These are phyloP conservation scores for Catocala nupta DNA, from an alignment of 2,888 invertebrate species.

Conservation along the genomic window DNA sequence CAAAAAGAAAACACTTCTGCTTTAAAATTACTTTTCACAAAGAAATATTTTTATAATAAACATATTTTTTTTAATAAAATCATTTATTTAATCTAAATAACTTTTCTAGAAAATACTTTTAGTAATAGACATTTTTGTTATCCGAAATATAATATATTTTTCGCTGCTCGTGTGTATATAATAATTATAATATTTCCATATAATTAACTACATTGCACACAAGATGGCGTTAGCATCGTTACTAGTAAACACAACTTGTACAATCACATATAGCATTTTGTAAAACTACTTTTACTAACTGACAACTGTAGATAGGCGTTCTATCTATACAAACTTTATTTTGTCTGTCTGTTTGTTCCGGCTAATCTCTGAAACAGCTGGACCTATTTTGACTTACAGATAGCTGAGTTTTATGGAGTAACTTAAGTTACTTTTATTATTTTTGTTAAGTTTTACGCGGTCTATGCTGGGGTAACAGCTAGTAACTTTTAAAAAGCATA, in stretches of 20 bases:
- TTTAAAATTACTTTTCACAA: no score
- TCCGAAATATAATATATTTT: slow-evolving; percentile 1
- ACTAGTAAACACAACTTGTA: not conserved
- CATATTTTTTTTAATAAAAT: no score
- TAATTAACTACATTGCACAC: not conserved
- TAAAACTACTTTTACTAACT: not conserved
- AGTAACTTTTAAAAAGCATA: no score
- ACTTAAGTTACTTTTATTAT: no score
- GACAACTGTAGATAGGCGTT: slow-evolving; percentile 1
- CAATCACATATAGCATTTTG: not conserved
- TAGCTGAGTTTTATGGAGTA: no score
- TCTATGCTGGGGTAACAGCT: no score
- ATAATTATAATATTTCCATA: not conserved
- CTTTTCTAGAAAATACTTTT: not conserved
- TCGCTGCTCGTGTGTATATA: not conserved
- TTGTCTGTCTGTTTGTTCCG: no score
- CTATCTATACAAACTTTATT: slow-evolving; percentile 22
- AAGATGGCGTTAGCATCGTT: not conserved
- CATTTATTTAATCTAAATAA: not conserved
- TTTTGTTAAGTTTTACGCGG: no score
- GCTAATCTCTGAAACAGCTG: no score
- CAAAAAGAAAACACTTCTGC: no score
- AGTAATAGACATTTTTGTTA: not conserved
- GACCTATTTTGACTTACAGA: no score
- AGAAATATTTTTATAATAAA: no score